A percentile compares a stretch with the other conserved stretches of the same genome.
Evolutionary conservation across 2,888 invertebrate genomes (phyloP).

Genomic region (Ophioninae sp.): DNA sequence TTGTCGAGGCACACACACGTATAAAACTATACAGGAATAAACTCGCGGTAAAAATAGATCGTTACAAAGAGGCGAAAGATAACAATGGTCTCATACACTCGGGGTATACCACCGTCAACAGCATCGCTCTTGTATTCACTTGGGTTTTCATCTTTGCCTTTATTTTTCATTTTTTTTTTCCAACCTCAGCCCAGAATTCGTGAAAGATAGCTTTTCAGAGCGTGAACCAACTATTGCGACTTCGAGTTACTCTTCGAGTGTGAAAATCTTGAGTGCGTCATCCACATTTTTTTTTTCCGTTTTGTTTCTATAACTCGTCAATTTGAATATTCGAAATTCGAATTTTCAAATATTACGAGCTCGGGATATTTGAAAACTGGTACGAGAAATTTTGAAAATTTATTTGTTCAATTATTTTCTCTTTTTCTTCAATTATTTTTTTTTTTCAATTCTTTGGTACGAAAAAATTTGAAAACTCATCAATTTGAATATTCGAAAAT

Average conservation of each 20-base stretch:
- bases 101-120: neutral
- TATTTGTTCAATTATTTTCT: too few species aligned
- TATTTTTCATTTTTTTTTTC: neutral
- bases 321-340: neutral
- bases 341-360: too few species aligned
- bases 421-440: too few species aligned
- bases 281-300: slow-evolving; percentile 1
- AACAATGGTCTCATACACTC: slow-evolving; percentile 10
- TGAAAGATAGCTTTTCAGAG: neutral
- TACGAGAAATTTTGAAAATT: too few species aligned
- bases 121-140: neutral
- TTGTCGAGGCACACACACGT: neutral
- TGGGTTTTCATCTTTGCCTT: neutral
- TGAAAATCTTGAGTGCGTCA: neutral
- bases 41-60: neutral
- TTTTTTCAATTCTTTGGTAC: too few species aligned
- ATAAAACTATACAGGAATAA: neutral
- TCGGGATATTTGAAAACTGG: too few species aligned
- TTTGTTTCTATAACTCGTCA: neutral
- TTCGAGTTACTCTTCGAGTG: neutral
- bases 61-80: slow-evolving; percentile 5
- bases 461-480: too few species aligned
- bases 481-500: too few species aligned
- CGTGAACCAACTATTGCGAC: neutral
- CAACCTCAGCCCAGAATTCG: neutral